Conservation (phyloP, 30 jellyfish, hydroid and myxozoan species). For the Phacellophora camtschatica region DNA sequence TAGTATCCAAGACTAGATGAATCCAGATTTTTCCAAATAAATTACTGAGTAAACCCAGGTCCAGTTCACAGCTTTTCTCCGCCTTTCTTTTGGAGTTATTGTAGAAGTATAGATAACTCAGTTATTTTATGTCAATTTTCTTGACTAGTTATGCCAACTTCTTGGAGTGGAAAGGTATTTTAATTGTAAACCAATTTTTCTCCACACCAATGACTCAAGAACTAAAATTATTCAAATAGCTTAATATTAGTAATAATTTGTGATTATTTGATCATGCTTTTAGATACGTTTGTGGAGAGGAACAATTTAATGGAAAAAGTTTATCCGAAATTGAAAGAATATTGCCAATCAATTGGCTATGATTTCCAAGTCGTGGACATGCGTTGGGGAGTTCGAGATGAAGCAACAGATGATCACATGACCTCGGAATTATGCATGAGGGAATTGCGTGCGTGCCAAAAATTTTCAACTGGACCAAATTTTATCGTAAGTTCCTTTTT, state of each 20-base stretch:
- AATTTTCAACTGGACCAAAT: constrained; percentile 90
- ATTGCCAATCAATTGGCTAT: constrained; percentile 87
- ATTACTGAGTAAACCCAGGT: too few relatives aligned
- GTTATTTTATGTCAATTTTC: too few relatives aligned
- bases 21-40: too few relatives aligned
- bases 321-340: constrained; percentile 84
- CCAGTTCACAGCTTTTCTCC: too few relatives aligned
- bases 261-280: not conserved
- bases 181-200: not conserved
- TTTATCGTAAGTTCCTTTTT: constrained; percentile 73
- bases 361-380: constrained; percentile 95
- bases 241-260: not conserved
- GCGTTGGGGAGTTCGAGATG: constrained; percentile 98
- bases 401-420: constrained; percentile 97
- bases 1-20: too few relatives aligned
- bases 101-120: too few relatives aligned
- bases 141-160: too few relatives aligned
- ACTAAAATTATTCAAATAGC: not conserved
- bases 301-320: constrained; percentile 77
- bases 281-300: constrained; percentile 84
- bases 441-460: constrained; percentile 81
- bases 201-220: not conserved
- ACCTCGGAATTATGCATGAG: constrained; percentile 87
- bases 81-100: too few relatives aligned
- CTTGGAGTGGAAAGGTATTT: not conserved